These are phyloP conservation scores for Xestobium rufovillosum DNA, from an alignment of 2,888 invertebrate genomes.

Conservation along the genomic window DNA sequence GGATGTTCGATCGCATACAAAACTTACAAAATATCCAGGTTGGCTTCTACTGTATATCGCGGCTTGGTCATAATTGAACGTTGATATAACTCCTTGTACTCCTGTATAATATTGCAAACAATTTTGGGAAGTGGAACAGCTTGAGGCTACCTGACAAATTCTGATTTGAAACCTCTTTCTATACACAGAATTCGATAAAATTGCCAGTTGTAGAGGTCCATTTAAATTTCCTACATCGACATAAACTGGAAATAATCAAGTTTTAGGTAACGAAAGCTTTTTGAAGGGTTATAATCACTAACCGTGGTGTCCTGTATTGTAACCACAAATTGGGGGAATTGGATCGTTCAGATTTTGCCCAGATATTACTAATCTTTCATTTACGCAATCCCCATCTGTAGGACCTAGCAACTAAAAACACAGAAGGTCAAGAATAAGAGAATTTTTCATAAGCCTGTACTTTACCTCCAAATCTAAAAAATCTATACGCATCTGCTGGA, in stretches of 20 bases:
- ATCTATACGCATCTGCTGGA: conserved; percentile 63
- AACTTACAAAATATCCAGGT: conserved; percentile 56
- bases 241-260: conserved; percentile 51
- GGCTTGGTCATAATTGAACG: conserved; percentile 62
- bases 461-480: conserved; percentile 62
- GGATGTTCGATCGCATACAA: no score
- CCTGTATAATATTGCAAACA: conserved; percentile 59
- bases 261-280: neutral
- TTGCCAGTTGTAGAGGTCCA: conserved; percentile 58
- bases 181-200: conserved; percentile 51
- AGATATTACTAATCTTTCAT: conserved; percentile 62
- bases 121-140: conserved; percentile 42
- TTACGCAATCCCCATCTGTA: conserved; percentile 57
- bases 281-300: conserved; percentile 30
- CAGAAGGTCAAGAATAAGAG: conserved; percentile 1
- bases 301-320: conserved; percentile 71
- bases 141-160: conserved; percentile 47
- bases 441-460: conserved; percentile 7
- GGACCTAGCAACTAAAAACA: conserved; percentile 57
- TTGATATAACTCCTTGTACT: conserved; percentile 53
- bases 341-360: conserved; percentile 63
- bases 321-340: conserved; percentile 67
- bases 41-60: conserved; percentile 48
- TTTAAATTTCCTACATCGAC: conserved; percentile 57
- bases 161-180: conserved; percentile 57